Percentiles rank a stretch among this genome's conserved stretches.
These are phyloP conservation scores for Omphaloscelis lunosa DNA, from an alignment of 2,888 invertebrate species.

Conservation along the genomic window DNA sequence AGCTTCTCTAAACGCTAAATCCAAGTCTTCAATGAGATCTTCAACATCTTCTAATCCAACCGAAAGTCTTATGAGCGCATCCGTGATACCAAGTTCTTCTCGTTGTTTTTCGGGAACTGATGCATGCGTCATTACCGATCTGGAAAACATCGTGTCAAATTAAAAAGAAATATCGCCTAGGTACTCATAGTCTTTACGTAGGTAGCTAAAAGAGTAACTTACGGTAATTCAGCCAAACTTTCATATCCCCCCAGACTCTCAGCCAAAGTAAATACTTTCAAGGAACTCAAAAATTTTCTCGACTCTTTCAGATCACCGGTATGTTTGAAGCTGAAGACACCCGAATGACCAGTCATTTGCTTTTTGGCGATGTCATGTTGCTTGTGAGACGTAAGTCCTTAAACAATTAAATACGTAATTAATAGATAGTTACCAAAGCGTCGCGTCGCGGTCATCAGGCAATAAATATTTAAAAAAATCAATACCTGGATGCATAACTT, in stretches of 20 bases:
- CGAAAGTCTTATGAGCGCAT: slow-evolving; percentile 96
- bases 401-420: slow-evolving; percentile 60
- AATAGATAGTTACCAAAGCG: neutral
- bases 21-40: slow-evolving; percentile 96
- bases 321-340: slow-evolving; percentile 97
- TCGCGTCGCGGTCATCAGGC: no score
- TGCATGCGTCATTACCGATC: slow-evolving; percentile 98
- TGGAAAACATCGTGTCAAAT: slow-evolving; percentile 78
- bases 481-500: slow-evolving; percentile 95
- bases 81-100: slow-evolving; percentile 94
- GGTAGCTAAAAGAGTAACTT: slow-evolving; percentile 82
- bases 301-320: slow-evolving; percentile 94
- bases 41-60: slow-evolving; percentile 97
- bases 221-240: slow-evolving; percentile 98
- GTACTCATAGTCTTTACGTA: neutral
- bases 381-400: slow-evolving; percentile 95
- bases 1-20: slow-evolving; percentile 93
- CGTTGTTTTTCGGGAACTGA: slow-evolving; percentile 95
- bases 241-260: slow-evolving; percentile 99
- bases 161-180: neutral
- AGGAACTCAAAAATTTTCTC: slow-evolving; percentile 92
- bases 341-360: slow-evolving; percentile 97
- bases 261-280: slow-evolving; percentile 96
- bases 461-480: neutral
- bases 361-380: slow-evolving; percentile 95